These are phyloP conservation scores for Pogonomyrmex californicus DNA, from an alignment of 1,140 invertebrate genomes.

Conservation along the genomic window DNA sequence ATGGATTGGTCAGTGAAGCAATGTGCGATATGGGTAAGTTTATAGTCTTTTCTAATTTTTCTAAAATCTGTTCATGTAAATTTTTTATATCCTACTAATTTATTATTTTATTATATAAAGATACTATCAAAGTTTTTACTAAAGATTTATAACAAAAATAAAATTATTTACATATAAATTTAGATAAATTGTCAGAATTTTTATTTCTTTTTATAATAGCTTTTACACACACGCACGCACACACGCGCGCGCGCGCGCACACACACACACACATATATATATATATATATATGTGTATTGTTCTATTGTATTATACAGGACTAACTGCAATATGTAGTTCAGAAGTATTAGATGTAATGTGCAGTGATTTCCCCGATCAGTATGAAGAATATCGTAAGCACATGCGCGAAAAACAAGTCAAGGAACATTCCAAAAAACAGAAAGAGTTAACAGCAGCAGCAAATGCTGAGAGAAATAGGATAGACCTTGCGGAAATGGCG, in stretches of 20 bases:
- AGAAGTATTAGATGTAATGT: constrained; percentile 98
- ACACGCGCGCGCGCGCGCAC: no score
- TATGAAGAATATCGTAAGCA: constrained; percentile 97
- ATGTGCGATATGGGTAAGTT: constrained; percentile 95
- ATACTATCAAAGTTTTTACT: not conserved
- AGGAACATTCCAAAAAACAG: constrained; percentile 91
- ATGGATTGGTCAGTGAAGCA: constrained; percentile 95
- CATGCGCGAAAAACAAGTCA: constrained; percentile 93
- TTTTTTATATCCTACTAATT: not conserved
- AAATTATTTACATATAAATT: not conserved
- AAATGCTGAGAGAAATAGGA: constrained; percentile 87
- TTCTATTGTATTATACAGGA: constrained; percentile 86
- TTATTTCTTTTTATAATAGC: constrained; percentile 5
- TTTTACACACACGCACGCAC: not conserved
- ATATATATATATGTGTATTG: not conserved
- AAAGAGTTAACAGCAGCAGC: constrained; percentile 87
- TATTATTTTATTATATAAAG: constrained; percentile 7
- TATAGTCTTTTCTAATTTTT: not conserved
- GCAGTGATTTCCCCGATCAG: constrained; percentile 97
- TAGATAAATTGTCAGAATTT: not conserved
- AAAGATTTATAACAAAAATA: not conserved
- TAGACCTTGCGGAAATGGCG: constrained; percentile 94
- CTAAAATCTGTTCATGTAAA: not conserved
- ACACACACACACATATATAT: not conserved
- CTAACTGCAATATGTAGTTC: constrained; percentile 96